Base-by-base conservation (phyloP, 2,888 invertebrate genomes). In the Sarcophaga rosellei region DNA sequence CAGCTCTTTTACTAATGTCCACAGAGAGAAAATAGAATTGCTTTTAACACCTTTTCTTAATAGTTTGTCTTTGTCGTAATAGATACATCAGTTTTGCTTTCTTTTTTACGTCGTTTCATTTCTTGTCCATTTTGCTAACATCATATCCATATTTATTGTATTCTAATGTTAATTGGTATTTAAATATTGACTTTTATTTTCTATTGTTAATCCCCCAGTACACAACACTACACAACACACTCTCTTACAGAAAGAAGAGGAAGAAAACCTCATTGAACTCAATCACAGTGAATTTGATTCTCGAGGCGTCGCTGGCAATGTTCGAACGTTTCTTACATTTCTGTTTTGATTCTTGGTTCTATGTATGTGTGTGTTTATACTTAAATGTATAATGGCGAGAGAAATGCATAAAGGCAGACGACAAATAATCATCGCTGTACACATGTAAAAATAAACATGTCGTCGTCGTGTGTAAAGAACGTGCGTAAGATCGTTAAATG, bases 171-270 rank as follows among this genome's bases (percentile, higher is more conserved):
- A 84, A 79, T 79, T 75, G 63, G 79, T 79, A 69, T 70, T 79
- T 79, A 75, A 84, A 79, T 79, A 70, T 84, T 79, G 69, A 79
- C 65, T 84, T 75, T 70, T 75, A 61, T 74, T 79, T 79, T 74
- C 69, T 65, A 59, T 65, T 25, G 73, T 57, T 79, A 70, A 75
- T 74, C 25, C 15, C 12, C 5, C 53, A 17, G 17, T 35, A 35
- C 35, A 35, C 35, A 25, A 0, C 25, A 35, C 6, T 0, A 35
- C 35, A 35, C 10, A 35, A 10, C 12, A 53, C 17, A 53, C 53
- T 53, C 53, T 35, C 8, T 35, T 35, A 35, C 35, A 35, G 10
- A 35, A 35, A 35, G 8, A 35, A 35, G 8, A 35, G 8, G 35
- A 35, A 35, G 2, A 35, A 35, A 35, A 35, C 3, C 35, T 35